Evolutionary conservation across 2,113 vertebrate species (phyloP).

Genomic region (Otocyon megalotis): DNA sequence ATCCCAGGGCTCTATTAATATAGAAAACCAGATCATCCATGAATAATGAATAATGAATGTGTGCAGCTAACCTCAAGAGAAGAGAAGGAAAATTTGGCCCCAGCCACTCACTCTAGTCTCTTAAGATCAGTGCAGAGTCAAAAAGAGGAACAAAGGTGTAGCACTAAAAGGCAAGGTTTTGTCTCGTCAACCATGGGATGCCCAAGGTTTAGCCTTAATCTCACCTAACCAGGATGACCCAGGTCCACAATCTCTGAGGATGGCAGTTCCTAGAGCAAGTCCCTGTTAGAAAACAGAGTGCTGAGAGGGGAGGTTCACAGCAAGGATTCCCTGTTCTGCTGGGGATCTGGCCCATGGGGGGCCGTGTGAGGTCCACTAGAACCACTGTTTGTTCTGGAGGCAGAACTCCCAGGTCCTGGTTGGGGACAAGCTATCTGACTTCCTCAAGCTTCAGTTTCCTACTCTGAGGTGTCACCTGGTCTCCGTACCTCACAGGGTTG

Average conservation of each 20-base stretch:
- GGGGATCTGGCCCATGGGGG: background rate
- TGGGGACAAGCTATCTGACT: background rate
- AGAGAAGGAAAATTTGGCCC: background rate
- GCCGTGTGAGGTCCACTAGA: background rate
- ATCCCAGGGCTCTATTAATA: background rate
- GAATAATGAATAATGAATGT: background rate
- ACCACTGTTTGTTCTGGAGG: background rate
- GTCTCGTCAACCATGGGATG: background rate
- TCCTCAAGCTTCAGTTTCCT: background rate
- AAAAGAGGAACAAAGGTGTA: background rate
- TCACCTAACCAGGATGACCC: background rate
- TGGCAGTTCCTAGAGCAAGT: background rate
- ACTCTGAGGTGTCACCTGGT: background rate
- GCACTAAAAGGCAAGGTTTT: background rate
- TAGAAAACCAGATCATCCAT: background rate
- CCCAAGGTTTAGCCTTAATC: background rate
- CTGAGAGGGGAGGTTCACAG: background rate
- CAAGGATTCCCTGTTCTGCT: background rate
- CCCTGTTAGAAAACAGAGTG: background rate
- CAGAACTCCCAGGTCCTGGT: background rate
- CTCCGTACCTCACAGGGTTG: slow-evolving; percentile 16
- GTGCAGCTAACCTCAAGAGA: background rate
- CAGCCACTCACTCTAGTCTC: background rate
- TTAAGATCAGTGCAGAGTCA: background rate
- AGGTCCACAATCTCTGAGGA: background rate